phyloP scores from a whole-genome alignment of 2,113 vertebrate species.

The Camelus dromedarius region DNA sequence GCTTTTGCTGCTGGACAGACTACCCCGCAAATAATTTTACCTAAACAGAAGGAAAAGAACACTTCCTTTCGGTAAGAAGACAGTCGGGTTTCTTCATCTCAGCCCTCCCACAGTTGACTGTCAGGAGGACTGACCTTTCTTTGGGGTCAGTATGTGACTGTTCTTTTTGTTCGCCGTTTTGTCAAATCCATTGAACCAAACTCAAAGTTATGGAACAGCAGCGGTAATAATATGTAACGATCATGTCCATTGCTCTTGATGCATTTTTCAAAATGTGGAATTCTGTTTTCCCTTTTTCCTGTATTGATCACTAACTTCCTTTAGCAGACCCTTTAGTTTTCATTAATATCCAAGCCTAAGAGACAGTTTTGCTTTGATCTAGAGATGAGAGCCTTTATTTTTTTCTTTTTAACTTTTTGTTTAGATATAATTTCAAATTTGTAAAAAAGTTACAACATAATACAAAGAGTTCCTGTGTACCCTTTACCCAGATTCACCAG shows the following conservation, averaged over 20 bases:
- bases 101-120: neutral
- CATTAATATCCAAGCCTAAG: neutral
- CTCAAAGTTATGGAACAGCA: neutral
- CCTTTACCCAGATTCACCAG: neutral
- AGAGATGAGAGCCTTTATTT: neutral
- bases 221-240: neutral
- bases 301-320: neutral
- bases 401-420: neutral
- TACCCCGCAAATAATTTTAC: constrained; percentile 94
- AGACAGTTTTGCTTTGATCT: neutral
- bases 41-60: constrained; percentile 98
- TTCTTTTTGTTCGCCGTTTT: neutral
- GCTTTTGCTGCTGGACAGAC: constrained; percentile 97
- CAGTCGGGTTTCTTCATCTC: neutral
- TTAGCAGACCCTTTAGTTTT: neutral
- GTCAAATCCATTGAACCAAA: neutral
- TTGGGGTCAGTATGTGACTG: neutral
- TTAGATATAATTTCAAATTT: constrained; percentile 54
- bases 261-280: neutral
- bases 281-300: neutral
- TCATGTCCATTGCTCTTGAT: neutral
- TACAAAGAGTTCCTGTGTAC: constrained; percentile 29
- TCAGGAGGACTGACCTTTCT: neutral
- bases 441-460: neutral
- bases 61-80: constrained; percentile 95